These are phyloP conservation scores for Druceiella hillmani DNA, from an alignment of 2,888 invertebrate species.

Conservation along the genomic window DNA sequence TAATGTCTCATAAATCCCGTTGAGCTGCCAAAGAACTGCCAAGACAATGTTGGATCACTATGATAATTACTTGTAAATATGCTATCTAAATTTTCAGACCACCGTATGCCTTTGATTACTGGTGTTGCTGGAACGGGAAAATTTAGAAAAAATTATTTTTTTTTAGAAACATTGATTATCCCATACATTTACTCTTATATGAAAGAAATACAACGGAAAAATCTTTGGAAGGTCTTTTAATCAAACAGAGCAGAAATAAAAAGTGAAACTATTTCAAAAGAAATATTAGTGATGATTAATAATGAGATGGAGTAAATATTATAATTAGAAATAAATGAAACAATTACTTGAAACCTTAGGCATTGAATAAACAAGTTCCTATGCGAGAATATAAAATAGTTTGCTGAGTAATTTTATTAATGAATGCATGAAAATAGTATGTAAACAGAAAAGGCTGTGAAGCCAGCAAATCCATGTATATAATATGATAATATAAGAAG, in stretches of 20 bases:
- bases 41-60: conserved; percentile 81
- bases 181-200: not conserved
- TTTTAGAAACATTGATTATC: conserved; percentile 1
- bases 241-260: not conserved
- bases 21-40: conserved; percentile 98
- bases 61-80: conserved; percentile 84
- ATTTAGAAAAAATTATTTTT: conserved; percentile 13
- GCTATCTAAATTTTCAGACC: conserved; percentile 91
- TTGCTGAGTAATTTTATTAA: too few relatives aligned
- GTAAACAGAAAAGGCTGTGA: too few relatives aligned
- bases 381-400: too few relatives aligned
- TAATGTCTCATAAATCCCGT: conserved; percentile 96
- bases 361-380: too few relatives aligned
- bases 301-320: too few relatives aligned
- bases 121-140: conserved; percentile 64
- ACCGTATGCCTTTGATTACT: conserved; percentile 88
- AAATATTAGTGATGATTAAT: too few relatives aligned
- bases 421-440: too few relatives aligned
- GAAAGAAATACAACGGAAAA: conserved; percentile 12
- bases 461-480: too few relatives aligned
- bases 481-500: too few relatives aligned
- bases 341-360: too few relatives aligned
- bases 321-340: too few relatives aligned
- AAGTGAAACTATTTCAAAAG: too few relatives aligned
- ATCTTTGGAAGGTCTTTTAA: not conserved